Conservation (phyloP, 2,888 invertebrate genomes). For the Villa cingulata region DNA sequence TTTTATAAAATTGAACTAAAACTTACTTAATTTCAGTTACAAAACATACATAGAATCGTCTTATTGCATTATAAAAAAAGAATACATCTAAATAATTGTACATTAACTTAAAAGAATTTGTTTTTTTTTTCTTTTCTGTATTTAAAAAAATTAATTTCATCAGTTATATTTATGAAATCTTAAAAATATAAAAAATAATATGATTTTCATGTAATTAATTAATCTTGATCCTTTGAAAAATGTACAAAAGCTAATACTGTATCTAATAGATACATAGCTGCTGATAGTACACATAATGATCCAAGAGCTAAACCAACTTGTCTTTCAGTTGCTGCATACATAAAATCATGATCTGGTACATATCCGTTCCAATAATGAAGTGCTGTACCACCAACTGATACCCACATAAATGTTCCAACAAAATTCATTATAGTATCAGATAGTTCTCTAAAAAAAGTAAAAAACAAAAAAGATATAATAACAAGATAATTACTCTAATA, state of each 20-base stretch:
- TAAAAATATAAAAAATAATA: too few relatives aligned
- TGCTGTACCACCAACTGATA: conserved; percentile 73
- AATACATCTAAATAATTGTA: too few relatives aligned
- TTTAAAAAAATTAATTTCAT: neutral
- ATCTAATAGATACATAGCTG: conserved; percentile 67
- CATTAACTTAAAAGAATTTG: too few relatives aligned
- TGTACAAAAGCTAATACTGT: conserved; percentile 63
- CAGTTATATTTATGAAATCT: neutral
- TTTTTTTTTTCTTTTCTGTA: too few relatives aligned
- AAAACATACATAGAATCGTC: too few relatives aligned
- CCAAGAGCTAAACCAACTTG: conserved; percentile 73
- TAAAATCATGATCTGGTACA: conserved; percentile 63
- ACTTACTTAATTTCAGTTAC: too few relatives aligned
- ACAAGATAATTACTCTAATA: neutral
- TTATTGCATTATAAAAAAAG: too few relatives aligned
- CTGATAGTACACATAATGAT: conserved; percentile 62
- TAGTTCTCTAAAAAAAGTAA: conserved; percentile 43
- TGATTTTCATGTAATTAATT: too few relatives aligned
- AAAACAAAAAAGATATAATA: neutral
- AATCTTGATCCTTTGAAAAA: conserved; percentile 46
- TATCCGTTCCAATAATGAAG: conserved; percentile 84
- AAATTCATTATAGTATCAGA: conserved; percentile 80
- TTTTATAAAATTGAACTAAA: too few relatives aligned
- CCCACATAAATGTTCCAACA: conserved; percentile 69
- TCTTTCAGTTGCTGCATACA: conserved; percentile 58